These are phyloP conservation scores for Euthynnus affinis DNA, from an alignment of 2,797 vertebrate genomes.

Conservation along the genomic window DNA sequence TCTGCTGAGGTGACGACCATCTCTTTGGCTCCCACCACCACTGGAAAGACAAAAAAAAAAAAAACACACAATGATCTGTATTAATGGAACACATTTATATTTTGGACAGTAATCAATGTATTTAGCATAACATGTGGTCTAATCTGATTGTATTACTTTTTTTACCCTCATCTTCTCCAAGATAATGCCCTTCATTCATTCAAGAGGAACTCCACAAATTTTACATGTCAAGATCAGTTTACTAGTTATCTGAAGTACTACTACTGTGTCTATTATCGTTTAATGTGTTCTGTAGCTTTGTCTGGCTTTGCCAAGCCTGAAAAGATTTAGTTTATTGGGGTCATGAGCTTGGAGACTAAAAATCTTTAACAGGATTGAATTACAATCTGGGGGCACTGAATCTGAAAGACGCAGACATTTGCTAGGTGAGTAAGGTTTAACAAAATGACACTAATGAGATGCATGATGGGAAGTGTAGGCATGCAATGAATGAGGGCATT, in stretches of 20 bases:
- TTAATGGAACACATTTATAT: not conserved
- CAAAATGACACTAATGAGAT: no score
- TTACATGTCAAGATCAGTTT: not conserved
- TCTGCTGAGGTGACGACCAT: constrained; percentile 86
- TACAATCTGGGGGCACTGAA: not conserved
- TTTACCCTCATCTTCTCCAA: not conserved
- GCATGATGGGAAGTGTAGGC: not conserved
- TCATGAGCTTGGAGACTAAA: not conserved
- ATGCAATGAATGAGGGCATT: not conserved
- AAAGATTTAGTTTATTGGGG: not conserved
- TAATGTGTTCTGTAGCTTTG: not conserved
- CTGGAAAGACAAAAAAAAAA: constrained; percentile 76
- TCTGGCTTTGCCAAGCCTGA: no score
- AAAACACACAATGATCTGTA: constrained; percentile 2
- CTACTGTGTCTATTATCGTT: not conserved
- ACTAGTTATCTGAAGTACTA: not conserved
- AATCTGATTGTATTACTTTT: not conserved
- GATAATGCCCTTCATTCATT: not conserved
- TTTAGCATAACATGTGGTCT: not conserved
- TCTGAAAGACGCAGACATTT: not conserved
- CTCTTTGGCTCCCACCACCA: constrained; percentile 92
- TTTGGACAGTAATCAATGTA: not conserved
- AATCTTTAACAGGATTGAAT: not conserved
- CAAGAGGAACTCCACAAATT: no score
- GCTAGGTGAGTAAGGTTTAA: not conserved